Base-by-base conservation (phyloP, 2,888 invertebrate species). In the Mylabris sibirica region DNA sequence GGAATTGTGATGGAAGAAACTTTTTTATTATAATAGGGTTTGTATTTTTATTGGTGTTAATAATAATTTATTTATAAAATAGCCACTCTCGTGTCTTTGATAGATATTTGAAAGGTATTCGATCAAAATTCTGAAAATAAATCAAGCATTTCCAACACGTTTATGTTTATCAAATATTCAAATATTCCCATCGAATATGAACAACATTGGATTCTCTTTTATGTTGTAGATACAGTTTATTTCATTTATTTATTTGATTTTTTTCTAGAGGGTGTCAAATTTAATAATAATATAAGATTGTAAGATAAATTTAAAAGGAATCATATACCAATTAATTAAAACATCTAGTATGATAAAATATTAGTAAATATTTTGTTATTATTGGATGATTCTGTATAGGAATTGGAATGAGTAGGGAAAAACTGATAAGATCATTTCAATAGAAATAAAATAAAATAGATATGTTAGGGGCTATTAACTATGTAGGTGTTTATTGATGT, bases 401-500 rank as follows among this genome's bases (percentile, higher is more conserved):
- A 20, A 49, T 49, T 49, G 49, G 20, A 20, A 11, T 11, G 8
- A 49, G 20, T 20, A 20, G 49, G 49, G 20, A 70, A 30, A 59
- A 64, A 65, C n/a, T 65, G 67, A 67, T 70, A 67, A 67, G 63
- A 67, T 67, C 70, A n/a, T 26, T 49, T 60, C 57, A 67, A 66
- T 65, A 65, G 64, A 66, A 63, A 41, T 66, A 64, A 67, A 72
- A 69, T 65, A 67, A 72, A 75, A 72, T 69, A 66, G 66, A n/a
- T 24, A 35, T 57, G 38, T 35, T 17, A 60, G 22, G 22, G 69
- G 67, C 67, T 70, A 76, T 76, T 74, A 72, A 71, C 72, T 68
- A n/a, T n/a, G n/a, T n/a, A 73, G 74, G 74, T 75, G 74, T 74
- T 74, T 75, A 74, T 76, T 72, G 76, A 77, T 77, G 73, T 70